phyloP scores from a whole-genome alignment of 2,797 vertebrate genomes.

The Hemitrygon akajei region DNA sequence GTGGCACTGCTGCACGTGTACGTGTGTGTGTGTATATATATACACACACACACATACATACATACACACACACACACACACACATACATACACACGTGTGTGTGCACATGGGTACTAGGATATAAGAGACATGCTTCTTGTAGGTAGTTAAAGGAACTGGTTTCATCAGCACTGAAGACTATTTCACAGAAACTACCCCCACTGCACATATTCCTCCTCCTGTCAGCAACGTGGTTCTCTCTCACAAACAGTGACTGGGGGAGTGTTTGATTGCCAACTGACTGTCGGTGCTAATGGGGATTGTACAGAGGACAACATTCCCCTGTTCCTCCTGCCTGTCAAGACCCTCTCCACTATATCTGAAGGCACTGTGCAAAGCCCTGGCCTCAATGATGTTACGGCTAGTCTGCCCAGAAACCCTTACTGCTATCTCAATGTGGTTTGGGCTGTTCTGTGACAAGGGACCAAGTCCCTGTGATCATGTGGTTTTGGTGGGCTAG shows the following conservation, averaged over 20 bases:
- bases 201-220: background rate
- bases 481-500: background rate
- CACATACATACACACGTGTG: no score
- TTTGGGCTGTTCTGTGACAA: background rate
- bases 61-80: no score
- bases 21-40: background rate
- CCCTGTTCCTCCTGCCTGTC: background rate
- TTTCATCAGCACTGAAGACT: conserved; percentile 1
- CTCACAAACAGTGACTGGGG: background rate
- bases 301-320: background rate
- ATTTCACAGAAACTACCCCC: background rate
- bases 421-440: background rate
- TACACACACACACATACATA: background rate
- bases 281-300: background rate
- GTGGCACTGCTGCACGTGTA: background rate
- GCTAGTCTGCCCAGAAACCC: background rate
- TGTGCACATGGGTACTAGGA: no score
- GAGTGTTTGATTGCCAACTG: background rate
- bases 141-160: no score
- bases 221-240: background rate
- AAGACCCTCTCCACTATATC: no score
- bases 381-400: background rate
- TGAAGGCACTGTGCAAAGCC: background rate
- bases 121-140: no score
- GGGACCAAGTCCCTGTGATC: background rate